Base-by-base conservation (phyloP, 2,113 vertebrate species). In the Brienomyrus brachyistius region DNA sequence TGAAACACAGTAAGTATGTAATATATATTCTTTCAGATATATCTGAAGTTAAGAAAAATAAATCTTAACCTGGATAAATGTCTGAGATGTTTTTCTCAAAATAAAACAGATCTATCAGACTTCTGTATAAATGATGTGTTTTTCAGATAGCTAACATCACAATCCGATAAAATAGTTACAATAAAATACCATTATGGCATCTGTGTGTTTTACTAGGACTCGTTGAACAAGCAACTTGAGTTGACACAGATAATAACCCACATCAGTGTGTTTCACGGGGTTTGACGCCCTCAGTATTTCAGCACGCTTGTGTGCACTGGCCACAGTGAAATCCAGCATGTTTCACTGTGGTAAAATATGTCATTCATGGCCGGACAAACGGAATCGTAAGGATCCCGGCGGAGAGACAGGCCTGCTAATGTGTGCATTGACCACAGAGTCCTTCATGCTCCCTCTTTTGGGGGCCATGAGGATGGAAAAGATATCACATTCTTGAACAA, bases 401-500 rank as follows among this genome's bases (percentile, higher is more conserved):
- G 43, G 19, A 13, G 21, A 84, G 45, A n/a, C 3, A 21, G 82
- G 23, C 23, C 21, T 47, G 82, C 45, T 84, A 2, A 84, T 84
- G 82, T 84, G 17, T n/a, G 40, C 43, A 23, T 48, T 40, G 45
- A 47, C 43, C 82, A 84, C 43, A 48, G 45, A 84, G 45, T 84
- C 74, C 74, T 45, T 48, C 82, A 48, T 84, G 35, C 23, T 45
- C 19, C 82, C 9, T 48, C 82, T 84, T 84, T 21, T 47, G 23
- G 82, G 45, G 45, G 45, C 82, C 82, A n/a, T 48, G 21, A n/a
- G 45, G 23, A 84, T 47, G 82, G 45, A 84, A 84, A 84, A 84
- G 82, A 84, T 19, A 84, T 84, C 82, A 84, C 21, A 82, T 82
- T 82, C 77, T 21, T 83, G 80, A 83, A 83, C 19, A 48, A 83